Evolutionary conservation across 2,888 invertebrate genomes (phyloP).

Genomic region (Hirtodrosophila confusa): DNA sequence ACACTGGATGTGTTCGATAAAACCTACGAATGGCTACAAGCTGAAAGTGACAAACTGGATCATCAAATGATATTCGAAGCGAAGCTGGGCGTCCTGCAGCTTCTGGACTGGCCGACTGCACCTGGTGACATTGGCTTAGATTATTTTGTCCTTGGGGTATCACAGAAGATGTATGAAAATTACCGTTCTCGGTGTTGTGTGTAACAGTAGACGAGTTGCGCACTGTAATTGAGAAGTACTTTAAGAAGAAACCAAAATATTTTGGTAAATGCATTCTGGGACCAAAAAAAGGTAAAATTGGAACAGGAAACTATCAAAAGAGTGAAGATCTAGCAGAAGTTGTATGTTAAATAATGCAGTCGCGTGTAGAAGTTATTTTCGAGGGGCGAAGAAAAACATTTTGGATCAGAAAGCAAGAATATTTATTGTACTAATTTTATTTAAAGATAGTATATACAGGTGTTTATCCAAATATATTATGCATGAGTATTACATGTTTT

Average conservation of each 20-base stretch:
- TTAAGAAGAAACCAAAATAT: conserved; percentile 85
- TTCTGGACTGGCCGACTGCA: conserved; percentile 93
- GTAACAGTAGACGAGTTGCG: conserved; percentile 89
- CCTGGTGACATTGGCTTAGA: conserved; percentile 92
- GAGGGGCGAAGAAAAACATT: no score
- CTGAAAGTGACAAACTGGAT: conserved; percentile 87
- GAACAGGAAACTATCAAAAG: conserved; percentile 85
- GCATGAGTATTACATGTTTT: no score
- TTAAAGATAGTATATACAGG: no score
- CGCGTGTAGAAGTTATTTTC: no score
- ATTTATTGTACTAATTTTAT: no score
- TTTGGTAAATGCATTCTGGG: conserved; percentile 90
- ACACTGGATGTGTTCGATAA: conserved; percentile 93
- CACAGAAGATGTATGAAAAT: conserved; percentile 90
- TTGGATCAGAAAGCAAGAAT: no score
- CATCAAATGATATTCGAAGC: conserved; percentile 92
- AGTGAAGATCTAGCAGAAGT: conserved; percentile 46
- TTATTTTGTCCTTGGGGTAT: conserved; percentile 90
- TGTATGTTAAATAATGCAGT: conserved; percentile 52
- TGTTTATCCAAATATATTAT: no score
- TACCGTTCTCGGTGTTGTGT: conserved; percentile 90
- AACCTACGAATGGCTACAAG: conserved; percentile 89
- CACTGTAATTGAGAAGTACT: conserved; percentile 89
- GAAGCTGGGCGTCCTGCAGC: conserved; percentile 94
- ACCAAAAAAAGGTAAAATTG: conserved; percentile 85